Evolutionary conservation across 2,113 vertebrate genomes (phyloP).

Genomic region (Chamaetylas fuelleborni): DNA sequence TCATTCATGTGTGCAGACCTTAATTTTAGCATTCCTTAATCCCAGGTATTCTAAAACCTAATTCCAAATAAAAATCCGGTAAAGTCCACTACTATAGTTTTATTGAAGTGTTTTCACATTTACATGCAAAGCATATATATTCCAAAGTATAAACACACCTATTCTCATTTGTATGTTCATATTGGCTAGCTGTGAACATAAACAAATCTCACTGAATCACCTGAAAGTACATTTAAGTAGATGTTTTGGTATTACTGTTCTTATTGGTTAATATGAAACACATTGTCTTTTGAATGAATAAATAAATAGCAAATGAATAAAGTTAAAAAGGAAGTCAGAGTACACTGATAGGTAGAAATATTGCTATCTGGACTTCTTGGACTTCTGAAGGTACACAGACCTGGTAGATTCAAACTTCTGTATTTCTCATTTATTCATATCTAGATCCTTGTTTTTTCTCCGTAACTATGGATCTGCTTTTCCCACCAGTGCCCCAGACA

Average conservation of each 20-base stretch:
- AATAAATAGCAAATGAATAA: neutral
- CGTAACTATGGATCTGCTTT: neutral
- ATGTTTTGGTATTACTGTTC: neutral
- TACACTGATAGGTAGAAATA: neutral
- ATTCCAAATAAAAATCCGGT: neutral
- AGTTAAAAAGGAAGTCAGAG: neutral
- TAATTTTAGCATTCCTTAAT: neutral
- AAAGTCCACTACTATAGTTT: neutral
- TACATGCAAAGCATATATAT: neutral
- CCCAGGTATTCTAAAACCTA: neutral
- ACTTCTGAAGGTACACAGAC: neutral
- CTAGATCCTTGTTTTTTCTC: neutral
- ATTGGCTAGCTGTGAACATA: neutral
- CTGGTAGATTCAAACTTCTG: neutral
- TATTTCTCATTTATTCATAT: neutral
- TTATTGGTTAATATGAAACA: neutral
- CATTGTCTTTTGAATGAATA: neutral
- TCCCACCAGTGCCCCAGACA: neutral
- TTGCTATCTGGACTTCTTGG: neutral
- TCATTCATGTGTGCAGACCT: neutral
- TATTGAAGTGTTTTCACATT: neutral
- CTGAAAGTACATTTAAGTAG: neutral
- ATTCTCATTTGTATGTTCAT: neutral
- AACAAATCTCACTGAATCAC: neutral
- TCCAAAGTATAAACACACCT: neutral